phyloP scores from a whole-genome alignment of 2,888 invertebrate species.

The Campaea margaritaria region DNA sequence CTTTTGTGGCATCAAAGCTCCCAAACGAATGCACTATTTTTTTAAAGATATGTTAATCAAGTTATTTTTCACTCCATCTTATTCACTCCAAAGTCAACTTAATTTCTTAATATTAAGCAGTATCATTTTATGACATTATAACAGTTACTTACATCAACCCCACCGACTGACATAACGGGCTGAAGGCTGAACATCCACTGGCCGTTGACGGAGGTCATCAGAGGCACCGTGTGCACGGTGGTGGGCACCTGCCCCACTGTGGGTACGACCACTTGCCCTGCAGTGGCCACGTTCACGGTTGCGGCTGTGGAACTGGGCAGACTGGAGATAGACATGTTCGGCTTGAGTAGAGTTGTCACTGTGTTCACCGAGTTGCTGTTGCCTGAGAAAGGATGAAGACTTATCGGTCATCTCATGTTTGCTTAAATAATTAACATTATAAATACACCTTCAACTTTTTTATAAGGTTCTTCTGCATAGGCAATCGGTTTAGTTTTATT shows the following conservation, averaged over 20 bases:
- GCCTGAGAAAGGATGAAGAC: slow-evolving; percentile 43
- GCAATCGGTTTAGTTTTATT: too few relatives aligned
- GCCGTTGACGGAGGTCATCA: slow-evolving; percentile 77
- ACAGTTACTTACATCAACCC: slow-evolving; percentile 65
- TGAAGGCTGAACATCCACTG: slow-evolving; percentile 81
- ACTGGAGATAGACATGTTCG: slow-evolving; percentile 33
- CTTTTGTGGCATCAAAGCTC: too few relatives aligned
- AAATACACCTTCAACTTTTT: too few relatives aligned
- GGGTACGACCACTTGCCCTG: slow-evolving; percentile 43
- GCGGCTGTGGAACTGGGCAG: slow-evolving; percentile 32
- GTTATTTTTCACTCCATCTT: too few relatives aligned
- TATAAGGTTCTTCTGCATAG: too few relatives aligned
- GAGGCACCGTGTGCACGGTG: slow-evolving; percentile 72
- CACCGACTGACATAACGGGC: slow-evolving; percentile 78
- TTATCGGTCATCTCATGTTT: too few relatives aligned
- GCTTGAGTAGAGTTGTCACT: slow-evolving; percentile 55
- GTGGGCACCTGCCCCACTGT: slow-evolving; percentile 53
- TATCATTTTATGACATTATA: neutral
- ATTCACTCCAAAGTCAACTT: too few relatives aligned
- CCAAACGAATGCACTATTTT: too few relatives aligned
- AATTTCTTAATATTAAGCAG: neutral
- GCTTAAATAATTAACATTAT: too few relatives aligned
- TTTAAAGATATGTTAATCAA: too few relatives aligned
- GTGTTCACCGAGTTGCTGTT: slow-evolving; percentile 62
- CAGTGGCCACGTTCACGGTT: slow-evolving; percentile 12